Evolutionary conservation across 2,797 vertebrate genomes (phyloP).

Genomic region (Anableps anableps): DNA sequence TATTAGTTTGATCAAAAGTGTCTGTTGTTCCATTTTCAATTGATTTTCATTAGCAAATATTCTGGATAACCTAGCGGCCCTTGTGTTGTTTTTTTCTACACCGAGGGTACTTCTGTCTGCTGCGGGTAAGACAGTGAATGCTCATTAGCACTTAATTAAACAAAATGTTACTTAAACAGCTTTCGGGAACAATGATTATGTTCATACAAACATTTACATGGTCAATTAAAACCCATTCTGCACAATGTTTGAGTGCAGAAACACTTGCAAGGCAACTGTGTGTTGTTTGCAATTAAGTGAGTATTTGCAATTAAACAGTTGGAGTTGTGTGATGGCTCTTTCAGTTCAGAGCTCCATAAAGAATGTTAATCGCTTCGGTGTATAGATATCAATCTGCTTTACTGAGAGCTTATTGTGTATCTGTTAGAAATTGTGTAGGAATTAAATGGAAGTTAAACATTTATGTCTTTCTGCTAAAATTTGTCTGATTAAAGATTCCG

Average conservation of each 20-base stretch:
- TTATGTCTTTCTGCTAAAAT: background rate
- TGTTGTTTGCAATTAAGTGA: background rate
- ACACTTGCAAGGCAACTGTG: background rate
- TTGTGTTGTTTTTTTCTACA: background rate
- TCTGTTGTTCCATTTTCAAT: background rate
- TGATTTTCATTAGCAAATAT: background rate
- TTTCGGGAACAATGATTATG: background rate
- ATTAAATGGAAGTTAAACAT: background rate
- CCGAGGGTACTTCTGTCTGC: background rate
- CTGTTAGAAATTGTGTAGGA: background rate
- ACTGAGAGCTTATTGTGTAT: background rate
- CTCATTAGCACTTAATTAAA: constrained; percentile 5
- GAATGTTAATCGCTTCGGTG: background rate
- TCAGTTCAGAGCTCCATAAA: background rate
- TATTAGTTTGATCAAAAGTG: background rate
- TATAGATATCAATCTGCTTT: background rate
- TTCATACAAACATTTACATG: constrained; percentile 10
- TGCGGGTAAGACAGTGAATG: background rate
- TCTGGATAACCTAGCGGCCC: background rate
- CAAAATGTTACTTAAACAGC: constrained; percentile 9
- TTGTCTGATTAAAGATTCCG: no score
- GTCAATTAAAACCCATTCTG: background rate
- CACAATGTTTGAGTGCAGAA: background rate
- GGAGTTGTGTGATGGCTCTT: background rate
- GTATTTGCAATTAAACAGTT: constrained; percentile 4